These are phyloP conservation scores for Gadus chalcogrammus DNA, from an alignment of 2,113 vertebrate species.

Conservation along the genomic window DNA sequence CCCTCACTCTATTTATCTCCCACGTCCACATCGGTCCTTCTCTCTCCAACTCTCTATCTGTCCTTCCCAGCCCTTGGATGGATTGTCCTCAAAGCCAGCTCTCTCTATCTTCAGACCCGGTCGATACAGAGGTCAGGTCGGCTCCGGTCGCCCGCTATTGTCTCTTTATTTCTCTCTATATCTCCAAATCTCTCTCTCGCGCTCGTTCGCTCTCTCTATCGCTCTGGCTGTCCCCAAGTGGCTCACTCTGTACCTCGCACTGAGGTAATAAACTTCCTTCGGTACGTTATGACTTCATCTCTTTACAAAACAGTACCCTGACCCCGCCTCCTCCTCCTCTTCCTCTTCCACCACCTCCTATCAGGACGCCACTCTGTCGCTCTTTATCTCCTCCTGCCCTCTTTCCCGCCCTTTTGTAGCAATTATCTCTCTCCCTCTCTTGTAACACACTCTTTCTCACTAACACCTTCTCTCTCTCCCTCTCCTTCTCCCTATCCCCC, in stretches of 20 bases:
- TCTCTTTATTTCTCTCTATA: not conserved
- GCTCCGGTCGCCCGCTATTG: not conserved
- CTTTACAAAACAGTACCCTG: not conserved
- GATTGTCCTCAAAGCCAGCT: not conserved
- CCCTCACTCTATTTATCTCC: not conserved
- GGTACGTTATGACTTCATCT: not conserved
- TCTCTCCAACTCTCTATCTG: not conserved
- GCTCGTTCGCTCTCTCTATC: not conserved
- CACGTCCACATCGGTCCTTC: not conserved
- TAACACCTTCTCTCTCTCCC: not conserved
- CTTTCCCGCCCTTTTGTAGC: not conserved
- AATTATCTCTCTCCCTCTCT: not conserved
- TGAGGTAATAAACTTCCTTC: not conserved
- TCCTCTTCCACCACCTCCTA: not conserved
- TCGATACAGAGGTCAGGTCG: not conserved
- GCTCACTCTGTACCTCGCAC: no score
- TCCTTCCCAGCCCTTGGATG: not conserved
- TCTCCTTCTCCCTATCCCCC: not conserved
- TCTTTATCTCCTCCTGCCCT: not conserved
- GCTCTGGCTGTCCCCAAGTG: not conserved
- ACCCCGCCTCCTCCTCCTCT: not conserved
- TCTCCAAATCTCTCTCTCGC: no score
- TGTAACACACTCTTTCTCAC: no score
- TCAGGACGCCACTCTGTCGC: not conserved
- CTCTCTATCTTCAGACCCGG: not conserved